Conservation (phyloP, 2,888 invertebrate genomes). For the Tetragonula carbonaria region DNA sequence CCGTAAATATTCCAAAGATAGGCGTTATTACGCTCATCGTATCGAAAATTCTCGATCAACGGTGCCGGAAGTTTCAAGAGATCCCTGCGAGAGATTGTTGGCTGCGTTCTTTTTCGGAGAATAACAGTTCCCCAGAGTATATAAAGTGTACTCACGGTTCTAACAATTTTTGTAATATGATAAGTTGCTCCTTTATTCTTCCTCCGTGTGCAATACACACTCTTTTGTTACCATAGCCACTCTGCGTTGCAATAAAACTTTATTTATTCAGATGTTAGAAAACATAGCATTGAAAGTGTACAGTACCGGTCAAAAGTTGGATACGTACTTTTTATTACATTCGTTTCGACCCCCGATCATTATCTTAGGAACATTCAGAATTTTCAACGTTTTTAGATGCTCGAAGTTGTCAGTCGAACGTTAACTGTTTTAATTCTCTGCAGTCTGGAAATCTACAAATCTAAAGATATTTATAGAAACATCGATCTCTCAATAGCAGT, state of each 20-base stretch:
- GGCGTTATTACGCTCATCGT: constrained; percentile 44
- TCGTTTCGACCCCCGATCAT: too few species aligned
- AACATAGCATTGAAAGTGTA: too few species aligned
- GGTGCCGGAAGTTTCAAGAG: constrained; percentile 7
- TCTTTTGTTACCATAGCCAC: background rate
- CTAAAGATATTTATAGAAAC: too few species aligned
- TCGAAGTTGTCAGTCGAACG: too few species aligned
- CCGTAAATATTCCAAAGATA: constrained; percentile 42
- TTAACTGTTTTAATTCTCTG: too few species aligned
- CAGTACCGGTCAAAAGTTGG: too few species aligned
- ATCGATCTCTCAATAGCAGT: too few species aligned
- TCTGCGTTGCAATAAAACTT: background rate
- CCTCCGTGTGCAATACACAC: background rate
- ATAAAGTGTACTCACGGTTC: background rate
- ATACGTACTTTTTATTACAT: too few species aligned
- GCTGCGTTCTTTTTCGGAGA: background rate
- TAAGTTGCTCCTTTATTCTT: background rate
- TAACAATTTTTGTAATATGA: background rate
- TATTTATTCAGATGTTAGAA: background rate
- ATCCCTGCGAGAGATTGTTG: constrained; percentile 2
- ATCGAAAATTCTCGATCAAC: constrained; percentile 29
- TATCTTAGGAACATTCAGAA: too few species aligned
- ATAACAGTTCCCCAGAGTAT: constrained; percentile 3
- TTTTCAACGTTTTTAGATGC: too few species aligned
- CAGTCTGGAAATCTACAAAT: too few species aligned